Evolutionary conservation across 2,888 invertebrate species (phyloP).

Genomic region (Cordilura impudica): DNA sequence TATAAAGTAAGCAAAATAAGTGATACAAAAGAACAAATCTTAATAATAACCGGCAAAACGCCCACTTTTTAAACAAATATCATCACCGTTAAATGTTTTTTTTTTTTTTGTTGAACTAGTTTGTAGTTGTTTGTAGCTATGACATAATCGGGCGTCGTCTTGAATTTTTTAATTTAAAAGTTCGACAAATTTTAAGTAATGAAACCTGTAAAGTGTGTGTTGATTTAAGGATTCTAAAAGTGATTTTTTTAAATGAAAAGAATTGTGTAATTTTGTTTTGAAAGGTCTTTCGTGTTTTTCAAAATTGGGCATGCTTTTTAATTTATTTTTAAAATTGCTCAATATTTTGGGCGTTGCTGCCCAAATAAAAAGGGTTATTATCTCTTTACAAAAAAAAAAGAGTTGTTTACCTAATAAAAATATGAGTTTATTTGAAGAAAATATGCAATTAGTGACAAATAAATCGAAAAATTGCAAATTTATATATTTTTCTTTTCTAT

Average conservation of each 20-base stretch:
- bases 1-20: slow-evolving; percentile 42
- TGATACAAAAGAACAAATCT: slow-evolving; percentile 1
- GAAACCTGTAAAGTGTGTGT: slow-evolving; percentile 12
- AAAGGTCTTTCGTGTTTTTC: slow-evolving; percentile 15
- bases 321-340: neutral
- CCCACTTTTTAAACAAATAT: neutral
- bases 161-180: slow-evolving; percentile 1
- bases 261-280: neutral
- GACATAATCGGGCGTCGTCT: slow-evolving; percentile 63
- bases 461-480: neutral
- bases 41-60: slow-evolving; percentile 7
- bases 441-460: too few species aligned
- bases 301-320: slow-evolving; percentile 1
- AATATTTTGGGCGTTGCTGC: slow-evolving; percentile 56
- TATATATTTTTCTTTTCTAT: neutral
- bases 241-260: neutral
- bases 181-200: neutral
- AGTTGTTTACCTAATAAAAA: neutral
- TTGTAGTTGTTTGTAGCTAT: slow-evolving; percentile 47
- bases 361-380: slow-evolving; percentile 1
- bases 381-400: slow-evolving; percentile 5
- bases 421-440: neutral
- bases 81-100: neutral
- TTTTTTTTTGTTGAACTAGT: slow-evolving; percentile 6
- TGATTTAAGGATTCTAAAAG: neutral